Percentiles rank a stretch among this genome's conserved stretches.
phyloP scores from a whole-genome alignment of 2,888 invertebrate species.

The Andrena marginata region DNA sequence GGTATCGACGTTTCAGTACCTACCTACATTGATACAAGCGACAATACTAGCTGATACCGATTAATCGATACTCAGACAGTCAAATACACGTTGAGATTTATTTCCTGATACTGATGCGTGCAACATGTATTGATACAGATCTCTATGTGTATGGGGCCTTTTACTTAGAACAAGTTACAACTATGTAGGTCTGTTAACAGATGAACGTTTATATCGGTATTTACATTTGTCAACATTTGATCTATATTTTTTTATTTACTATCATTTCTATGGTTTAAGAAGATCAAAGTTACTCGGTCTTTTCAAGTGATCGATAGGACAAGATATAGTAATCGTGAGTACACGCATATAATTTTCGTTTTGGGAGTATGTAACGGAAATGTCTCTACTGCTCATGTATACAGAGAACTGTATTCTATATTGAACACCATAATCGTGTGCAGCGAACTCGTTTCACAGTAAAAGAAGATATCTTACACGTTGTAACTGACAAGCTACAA shows the following conservation, averaged over 20 bases:
- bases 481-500: constrained; percentile 19
- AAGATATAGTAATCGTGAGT: constrained; percentile 1
- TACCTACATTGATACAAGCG: too few species aligned
- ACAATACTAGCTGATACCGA: too few species aligned
- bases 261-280: not conserved
- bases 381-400: constrained; percentile 1
- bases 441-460: too few species aligned
- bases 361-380: constrained; percentile 3
- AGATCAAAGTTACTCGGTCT: not conserved
- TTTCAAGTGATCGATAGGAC: constrained; percentile 5
- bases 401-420: constrained; percentile 9
- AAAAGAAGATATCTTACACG: not conserved
- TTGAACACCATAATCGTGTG: constrained; percentile 14
- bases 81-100: too few species aligned
- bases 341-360: not conserved
- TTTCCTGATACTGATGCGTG: too few species aligned
- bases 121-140: too few species aligned
- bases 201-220: not conserved
- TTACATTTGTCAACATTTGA: not conserved
- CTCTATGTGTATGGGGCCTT: too few species aligned
- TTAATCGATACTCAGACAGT: too few species aligned
- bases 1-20: too few species aligned
- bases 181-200: not conserved
- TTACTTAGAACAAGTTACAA: too few species aligned
- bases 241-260: not conserved